Percentiles rank a stretch among this genome's conserved stretches.
These are phyloP conservation scores for Lutraria lutraria DNA, from an alignment of 2,888 invertebrate species.

Conservation along the genomic window DNA sequence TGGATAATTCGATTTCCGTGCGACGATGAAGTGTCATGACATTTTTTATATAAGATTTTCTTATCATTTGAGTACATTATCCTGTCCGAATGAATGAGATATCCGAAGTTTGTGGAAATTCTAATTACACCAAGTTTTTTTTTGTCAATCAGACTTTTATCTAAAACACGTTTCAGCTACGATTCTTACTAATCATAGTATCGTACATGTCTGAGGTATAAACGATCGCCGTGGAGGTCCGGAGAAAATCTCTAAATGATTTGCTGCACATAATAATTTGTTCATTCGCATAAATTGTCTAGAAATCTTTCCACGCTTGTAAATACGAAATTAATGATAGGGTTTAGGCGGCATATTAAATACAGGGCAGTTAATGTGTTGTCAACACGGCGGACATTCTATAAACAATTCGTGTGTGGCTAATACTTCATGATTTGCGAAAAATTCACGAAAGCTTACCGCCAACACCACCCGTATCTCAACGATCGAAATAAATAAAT, in stretches of 20 bases:
- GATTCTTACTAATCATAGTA: too few relatives aligned
- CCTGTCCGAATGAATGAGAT: neutral
- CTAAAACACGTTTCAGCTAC: too few relatives aligned
- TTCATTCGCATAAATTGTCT: too few relatives aligned
- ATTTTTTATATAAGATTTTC: neutral
- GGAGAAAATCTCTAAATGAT: too few relatives aligned
- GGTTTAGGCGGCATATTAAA: neutral
- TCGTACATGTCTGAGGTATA: too few relatives aligned
- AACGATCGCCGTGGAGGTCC: too few relatives aligned
- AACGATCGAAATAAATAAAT: neutral
- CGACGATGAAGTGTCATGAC: neutral
- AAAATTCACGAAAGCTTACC: neutral
- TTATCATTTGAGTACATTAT: neutral
- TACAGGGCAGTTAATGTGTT: neutral
- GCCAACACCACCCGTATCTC: neutral
- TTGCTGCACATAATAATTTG: too few relatives aligned
- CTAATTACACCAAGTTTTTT: too few relatives aligned
- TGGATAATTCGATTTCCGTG: neutral
- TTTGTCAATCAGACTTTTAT: too few relatives aligned
- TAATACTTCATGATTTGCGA: neutral
- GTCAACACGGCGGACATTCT: neutral
- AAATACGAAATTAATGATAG: conserved; percentile 11
- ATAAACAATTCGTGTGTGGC: conserved; percentile 12
- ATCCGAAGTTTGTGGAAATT: too few relatives aligned
- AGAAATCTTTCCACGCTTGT: neutral